Base-by-base conservation (phyloP, 2,888 invertebrate species). In the Netelia fuscicornis region DNA sequence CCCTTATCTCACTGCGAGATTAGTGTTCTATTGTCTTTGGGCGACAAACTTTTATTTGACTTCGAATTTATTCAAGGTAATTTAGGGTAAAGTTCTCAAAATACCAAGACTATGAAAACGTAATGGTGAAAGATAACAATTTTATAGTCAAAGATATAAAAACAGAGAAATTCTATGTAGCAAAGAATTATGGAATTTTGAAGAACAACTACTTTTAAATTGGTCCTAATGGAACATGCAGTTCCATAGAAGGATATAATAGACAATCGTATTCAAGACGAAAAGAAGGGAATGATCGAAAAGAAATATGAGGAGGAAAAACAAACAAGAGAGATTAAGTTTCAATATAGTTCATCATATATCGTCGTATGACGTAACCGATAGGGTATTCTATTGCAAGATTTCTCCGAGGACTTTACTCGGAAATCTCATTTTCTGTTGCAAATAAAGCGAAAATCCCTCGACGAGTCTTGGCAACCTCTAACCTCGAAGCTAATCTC, bases 391-490 rank as follows among this genome's bases (percentile, higher is more conserved):
- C 30, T 42, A 20, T 23, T 56, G 68, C 30, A 75, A 81, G 86
- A 86, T 87, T 89, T 88, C 85, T 88, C 84, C 65, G 54, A 81
- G 84, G 86, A 82, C 81, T 74, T 70, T 74, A 37, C 81, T 85
- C 83, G 74, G 81, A 74, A 72, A 88, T 70, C 87, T 89, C 84
- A 89, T 88, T 89, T 87, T 85, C 84, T 71, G 71, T 58, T 78
- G 77, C 85, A 88, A 88, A 89, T 79, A 86, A 85, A 84, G 71
- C 54, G 8, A 25, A 68, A 13, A 62, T 78, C 70, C 71, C 76
- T 42, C 44, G 64, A 70, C 77, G 42, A 44, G 17, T n/a, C 1
- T 2, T 13, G 13, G 42, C 5, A 74, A 72, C 9, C 23, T 3
- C 37, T 48, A 48, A 17, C 54, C 10, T 62, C 30, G 10, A 60